Evolutionary conservation across 2,113 vertebrate species (phyloP).

Genomic region (Saguinus midas): DNA sequence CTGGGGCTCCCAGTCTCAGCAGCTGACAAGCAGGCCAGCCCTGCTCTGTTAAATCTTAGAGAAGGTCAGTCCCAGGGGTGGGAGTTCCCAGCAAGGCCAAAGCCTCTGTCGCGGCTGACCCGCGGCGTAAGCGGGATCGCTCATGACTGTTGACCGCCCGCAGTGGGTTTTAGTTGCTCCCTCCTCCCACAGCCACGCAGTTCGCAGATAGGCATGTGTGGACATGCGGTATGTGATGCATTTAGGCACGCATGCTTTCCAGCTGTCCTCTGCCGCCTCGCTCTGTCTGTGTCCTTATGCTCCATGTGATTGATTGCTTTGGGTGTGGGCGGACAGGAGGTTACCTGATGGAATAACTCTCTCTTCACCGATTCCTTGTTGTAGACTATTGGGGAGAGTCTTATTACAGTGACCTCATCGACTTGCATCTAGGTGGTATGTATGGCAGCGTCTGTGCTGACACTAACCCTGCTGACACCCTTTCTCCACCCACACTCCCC

Average conservation of each 20-base stretch:
- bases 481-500: constrained; percentile 78
- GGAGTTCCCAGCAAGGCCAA: background rate
- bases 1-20: background rate
- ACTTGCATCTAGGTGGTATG: constrained; percentile 99
- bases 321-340: constrained; percentile 53
- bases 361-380: constrained; percentile 98
- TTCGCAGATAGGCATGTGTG: background rate
- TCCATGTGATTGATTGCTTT: constrained; percentile 49
- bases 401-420: constrained; percentile 99
- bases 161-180: background rate
- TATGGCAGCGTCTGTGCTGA: constrained; percentile 94
- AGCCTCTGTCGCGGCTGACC: too few relatives aligned
- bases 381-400: constrained; percentile 99
- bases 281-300: background rate
- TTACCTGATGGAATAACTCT: constrained; percentile 89
- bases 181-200: background rate
- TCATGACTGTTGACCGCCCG: background rate
- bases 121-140: background rate
- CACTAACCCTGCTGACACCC: constrained; percentile 88
- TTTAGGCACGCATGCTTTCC: constrained; percentile 61
- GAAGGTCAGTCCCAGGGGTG: background rate
- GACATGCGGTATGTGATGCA: background rate
- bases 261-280: background rate
- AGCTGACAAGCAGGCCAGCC: background rate
- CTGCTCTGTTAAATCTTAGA: background rate